Evolutionary conservation across 2,888 invertebrate species (phyloP).

Genomic region (Chouioia cunea): DNA sequence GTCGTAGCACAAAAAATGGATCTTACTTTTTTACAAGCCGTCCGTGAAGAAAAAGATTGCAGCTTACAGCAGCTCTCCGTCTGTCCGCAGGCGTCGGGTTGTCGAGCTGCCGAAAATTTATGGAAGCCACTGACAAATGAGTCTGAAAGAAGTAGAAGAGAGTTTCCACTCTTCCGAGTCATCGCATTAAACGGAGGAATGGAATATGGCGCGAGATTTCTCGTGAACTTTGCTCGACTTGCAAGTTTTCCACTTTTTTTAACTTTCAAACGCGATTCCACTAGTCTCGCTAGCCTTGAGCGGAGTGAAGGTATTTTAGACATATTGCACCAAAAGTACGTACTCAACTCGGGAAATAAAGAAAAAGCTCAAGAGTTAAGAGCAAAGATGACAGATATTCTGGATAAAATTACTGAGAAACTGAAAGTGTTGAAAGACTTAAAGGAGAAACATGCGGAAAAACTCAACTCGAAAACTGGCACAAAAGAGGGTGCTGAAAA

Average conservation of each 20-base stretch:
- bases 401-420: conserved; percentile 38
- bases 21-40: conserved; percentile 16
- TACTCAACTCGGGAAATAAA: neutral
- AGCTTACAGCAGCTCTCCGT: conserved; percentile 49
- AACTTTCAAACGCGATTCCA: too few relatives aligned
- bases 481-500: neutral
- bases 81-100: conserved; percentile 57
- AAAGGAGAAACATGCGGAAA: neutral
- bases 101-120: conserved; percentile 22
- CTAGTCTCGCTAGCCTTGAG: too few relatives aligned
- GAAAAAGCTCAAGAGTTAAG: conserved; percentile 19
- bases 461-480: neutral
- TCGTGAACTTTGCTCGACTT: neutral
- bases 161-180: neutral
- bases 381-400: neutral
- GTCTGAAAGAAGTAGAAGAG: conserved; percentile 26
- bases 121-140: conserved; percentile 5
- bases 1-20: conserved; percentile 14
- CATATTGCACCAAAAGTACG: too few relatives aligned
- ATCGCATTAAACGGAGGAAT: neutral
- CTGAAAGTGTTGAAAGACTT: conserved; percentile 18
- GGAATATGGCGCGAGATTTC: neutral
- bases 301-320: too few relatives aligned
- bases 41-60: conserved; percentile 29
- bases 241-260: neutral